Evolutionary conservation across 2,888 invertebrate species (phyloP).

Genomic region (Cryptus armator): DNA sequence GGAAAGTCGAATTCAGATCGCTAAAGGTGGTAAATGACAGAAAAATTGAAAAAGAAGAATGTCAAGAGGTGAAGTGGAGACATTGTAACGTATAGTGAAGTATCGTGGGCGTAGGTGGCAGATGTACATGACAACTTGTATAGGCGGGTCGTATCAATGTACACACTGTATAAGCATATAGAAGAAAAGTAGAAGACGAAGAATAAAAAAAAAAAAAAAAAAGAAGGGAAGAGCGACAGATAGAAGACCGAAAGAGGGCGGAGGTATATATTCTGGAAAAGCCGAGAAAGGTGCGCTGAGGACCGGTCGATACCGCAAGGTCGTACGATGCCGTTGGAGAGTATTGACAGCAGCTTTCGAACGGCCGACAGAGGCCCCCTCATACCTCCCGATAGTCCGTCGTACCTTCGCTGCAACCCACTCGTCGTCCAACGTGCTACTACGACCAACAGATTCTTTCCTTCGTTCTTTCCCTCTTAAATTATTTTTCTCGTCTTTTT

Average conservation of each 20-base stretch:
- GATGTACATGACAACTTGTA: constrained; percentile 5
- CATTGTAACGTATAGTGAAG: background rate
- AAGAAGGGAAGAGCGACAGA: background rate
- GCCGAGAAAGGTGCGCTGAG: constrained; percentile 69
- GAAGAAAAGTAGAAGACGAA: constrained; percentile 22
- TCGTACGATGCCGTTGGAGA: constrained; percentile 70
- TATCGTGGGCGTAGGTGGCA: background rate
- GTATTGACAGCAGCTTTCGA: constrained; percentile 77
- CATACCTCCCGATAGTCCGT: constrained; percentile 17
- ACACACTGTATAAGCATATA: constrained; percentile 22
- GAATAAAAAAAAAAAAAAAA: background rate
- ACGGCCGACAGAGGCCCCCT: constrained; percentile 27
- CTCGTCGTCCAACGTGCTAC: too few relatives aligned
- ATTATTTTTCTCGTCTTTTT: too few relatives aligned
- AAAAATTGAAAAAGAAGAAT: background rate
- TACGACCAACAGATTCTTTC: too few relatives aligned
- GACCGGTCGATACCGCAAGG: constrained; percentile 82
- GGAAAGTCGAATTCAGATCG: background rate
- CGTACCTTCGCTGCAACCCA: constrained; percentile 8
- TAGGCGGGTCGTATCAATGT: background rate
- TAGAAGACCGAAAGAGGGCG: constrained; percentile 30
- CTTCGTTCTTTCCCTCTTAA: too few relatives aligned
- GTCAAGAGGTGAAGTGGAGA: background rate
- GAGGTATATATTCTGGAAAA: constrained; percentile 62
- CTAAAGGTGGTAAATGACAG: background rate